These are phyloP conservation scores for Danaus melanippus DNA, from an alignment of 1,140 invertebrate genomes.

Conservation along the genomic window DNA sequence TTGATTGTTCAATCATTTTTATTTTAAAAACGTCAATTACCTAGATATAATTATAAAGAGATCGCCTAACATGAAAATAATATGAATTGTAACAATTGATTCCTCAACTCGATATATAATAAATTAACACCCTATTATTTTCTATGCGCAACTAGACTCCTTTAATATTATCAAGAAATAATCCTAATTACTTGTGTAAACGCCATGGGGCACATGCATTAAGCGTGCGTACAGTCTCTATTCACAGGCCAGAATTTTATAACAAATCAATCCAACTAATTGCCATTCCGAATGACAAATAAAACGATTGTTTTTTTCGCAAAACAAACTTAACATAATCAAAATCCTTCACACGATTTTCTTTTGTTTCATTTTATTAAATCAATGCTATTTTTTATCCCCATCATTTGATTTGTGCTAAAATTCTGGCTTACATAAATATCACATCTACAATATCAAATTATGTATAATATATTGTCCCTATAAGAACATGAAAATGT, in stretches of 20 bases:
- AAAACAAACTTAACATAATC: too few species aligned
- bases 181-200: slow-evolving; percentile 28
- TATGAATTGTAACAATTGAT: too few species aligned
- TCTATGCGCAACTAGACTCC: background rate
- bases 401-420: slow-evolving; percentile 7
- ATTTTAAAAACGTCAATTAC: too few species aligned
- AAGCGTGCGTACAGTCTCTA: slow-evolving; percentile 30
- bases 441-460: slow-evolving; percentile 13
- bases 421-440: slow-evolving; percentile 10
- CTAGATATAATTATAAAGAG: too few species aligned
- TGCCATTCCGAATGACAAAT: too few species aligned
- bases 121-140: too few species aligned
- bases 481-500: slow-evolving; percentile 13
- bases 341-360: too few species aligned
- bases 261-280: slow-evolving; percentile 7
- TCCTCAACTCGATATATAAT: too few species aligned
- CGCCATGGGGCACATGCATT: slow-evolving; percentile 28
- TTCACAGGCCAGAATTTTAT: slow-evolving; percentile 17
- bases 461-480: slow-evolving; percentile 9
- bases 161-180: background rate
- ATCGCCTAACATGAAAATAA: too few species aligned
- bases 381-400: background rate
- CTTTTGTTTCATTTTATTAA: too few species aligned
- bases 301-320: too few species aligned
- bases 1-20: too few species aligned